Base-by-base conservation (phyloP, 1,140 invertebrate genomes). In the Achatina immaculata region DNA sequence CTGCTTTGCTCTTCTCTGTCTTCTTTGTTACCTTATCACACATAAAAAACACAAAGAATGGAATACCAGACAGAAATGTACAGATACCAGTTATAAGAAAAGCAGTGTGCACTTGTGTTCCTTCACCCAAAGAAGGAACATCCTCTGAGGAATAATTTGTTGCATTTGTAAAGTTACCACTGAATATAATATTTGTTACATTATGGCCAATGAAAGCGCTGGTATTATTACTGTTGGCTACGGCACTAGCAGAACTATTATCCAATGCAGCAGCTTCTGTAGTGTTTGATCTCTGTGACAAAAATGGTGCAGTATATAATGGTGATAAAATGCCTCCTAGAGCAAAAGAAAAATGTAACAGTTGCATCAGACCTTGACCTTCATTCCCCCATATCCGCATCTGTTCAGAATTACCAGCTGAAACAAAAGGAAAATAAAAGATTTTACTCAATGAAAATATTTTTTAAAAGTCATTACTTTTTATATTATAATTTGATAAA, bases 341-440 rank as follows among this genome's bases (percentile, higher is more conserved):
- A 34, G 86, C 83, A 74, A 85, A 86, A 28, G 79, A 62, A 79
- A 87, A 86, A 75, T 87, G 86, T 2, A 86, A 34, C 48, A 77
- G 69, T 73, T 86, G 85, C 81, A 86, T 80, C 40, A 76, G 81
- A 0, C 79, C 77, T 77, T 80, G 77, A 28, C 91, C 91, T 43
- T 91, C 86, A 43, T 88, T 85, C 0, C 90, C 90, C 92, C 92
- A 93, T 7, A 92, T 83, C 68, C 90, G 83, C 38, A 92, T 78
- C 76, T 91, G 89, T 62, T 90, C 84, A 9, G 92, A 90, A 88
- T 92, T 93, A 6, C 90, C 89, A 78, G 90, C 92, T 92, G 86
- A 78, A 83, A 48, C 4, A n/a, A 45, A 43, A 68, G 36, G 3
- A 78, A 80, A n/a, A 66, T 14, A 79, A 21, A 66, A 19, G 48